Base-by-base conservation (phyloP, 2,797 vertebrate genomes). In the Acipenser oxyrinchus region DNA sequence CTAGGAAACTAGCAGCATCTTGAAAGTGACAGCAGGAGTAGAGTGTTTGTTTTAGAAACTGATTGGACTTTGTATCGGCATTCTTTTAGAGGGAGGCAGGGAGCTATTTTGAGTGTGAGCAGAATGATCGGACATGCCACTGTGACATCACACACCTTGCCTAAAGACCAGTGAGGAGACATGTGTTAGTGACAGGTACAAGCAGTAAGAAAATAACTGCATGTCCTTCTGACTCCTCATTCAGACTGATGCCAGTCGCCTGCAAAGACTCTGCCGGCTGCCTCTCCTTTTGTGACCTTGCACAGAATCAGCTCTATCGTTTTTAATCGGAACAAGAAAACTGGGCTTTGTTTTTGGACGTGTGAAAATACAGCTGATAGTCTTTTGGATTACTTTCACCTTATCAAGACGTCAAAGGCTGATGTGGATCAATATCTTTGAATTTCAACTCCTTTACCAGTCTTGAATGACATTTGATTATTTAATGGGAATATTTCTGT, bases 1-100 rank as follows among this genome's bases (percentile, higher is more conserved):
- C 48, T 82, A 78, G 74, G 73, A 77, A 82, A 78, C 75, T 78
- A 80, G 79, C 79, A 79, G 78, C 79, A 81, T 76, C 78, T 77
- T 81, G 74, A 80, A 10, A 77, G 74, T 71, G 77, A 80, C 79
- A 83, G 80, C 79, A 79, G 75, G 71, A 75, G 80, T 37, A 80
- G 80, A 71, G 53, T 78, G 68, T 74, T 74, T 65, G 2, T 75
- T 77, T 84, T 72, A 69, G 50, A 23, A 12, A 62, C 37, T 10
- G 53, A 52, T 8, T 59, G 55, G 65, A 18, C 37, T 8, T 6
- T 15, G 64, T 53, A 10, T 7, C 15, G 10, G 23, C 53, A n/a
- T n/a, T 48, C 7, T n/a, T 49, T 13, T 8, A 6, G 10, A 68
- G 48, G 11, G 51, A 15, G 53, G 61, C 1, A 4, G 10, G 60